Percentiles rank a stretch among this genome's conserved stretches.
Evolutionary conservation across 2,797 vertebrate genomes (phyloP).

Genomic region (Miichthys miiuy): DNA sequence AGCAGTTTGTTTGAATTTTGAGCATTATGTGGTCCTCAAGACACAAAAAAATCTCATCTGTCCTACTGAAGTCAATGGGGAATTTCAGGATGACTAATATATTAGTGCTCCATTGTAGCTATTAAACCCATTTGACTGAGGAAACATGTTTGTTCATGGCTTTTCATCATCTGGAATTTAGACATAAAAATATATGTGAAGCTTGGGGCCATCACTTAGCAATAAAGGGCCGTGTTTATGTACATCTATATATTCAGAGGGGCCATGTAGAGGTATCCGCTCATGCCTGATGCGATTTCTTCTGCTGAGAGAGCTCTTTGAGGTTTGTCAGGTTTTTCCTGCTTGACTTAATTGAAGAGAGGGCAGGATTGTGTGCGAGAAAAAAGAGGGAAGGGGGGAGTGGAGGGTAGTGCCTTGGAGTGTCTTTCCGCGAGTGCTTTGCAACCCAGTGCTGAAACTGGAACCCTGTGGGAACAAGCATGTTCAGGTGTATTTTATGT

Average conservation of each 20-base stretch:
- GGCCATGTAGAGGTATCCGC: slow-evolving; percentile 60
- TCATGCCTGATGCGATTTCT: slow-evolving; percentile 77
- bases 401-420: slow-evolving; percentile 53
- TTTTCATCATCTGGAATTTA: slow-evolving; percentile 56
- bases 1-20: slow-evolving; percentile 63
- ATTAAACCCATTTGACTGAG: slow-evolving; percentile 57
- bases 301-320: slow-evolving; percentile 76
- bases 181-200: slow-evolving; percentile 46
- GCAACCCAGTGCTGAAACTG: slow-evolving; percentile 82
- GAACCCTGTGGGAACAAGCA: slow-evolving; percentile 87
- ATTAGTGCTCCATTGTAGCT: slow-evolving; percentile 28
- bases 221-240: slow-evolving; percentile 32
- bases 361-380: slow-evolving; percentile 63
- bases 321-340: slow-evolving; percentile 84
- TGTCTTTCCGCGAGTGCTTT: slow-evolving; percentile 82
- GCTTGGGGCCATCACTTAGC: slow-evolving; percentile 25
- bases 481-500: slow-evolving; percentile 80
- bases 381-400: slow-evolving; percentile 9
- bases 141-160: slow-evolving; percentile 34
- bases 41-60: slow-evolving; percentile 37
- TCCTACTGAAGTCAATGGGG: slow-evolving; percentile 25
- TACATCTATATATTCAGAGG: slow-evolving; percentile 53
- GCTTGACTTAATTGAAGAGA: slow-evolving; percentile 78
- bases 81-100: slow-evolving; percentile 59
- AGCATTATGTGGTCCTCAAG: slow-evolving; percentile 46